Percentiles rank a stretch among this genome's conserved stretches.
phyloP scores from a whole-genome alignment of 1,140 invertebrate genomes.

The Leptestheria dahalacensis region DNA sequence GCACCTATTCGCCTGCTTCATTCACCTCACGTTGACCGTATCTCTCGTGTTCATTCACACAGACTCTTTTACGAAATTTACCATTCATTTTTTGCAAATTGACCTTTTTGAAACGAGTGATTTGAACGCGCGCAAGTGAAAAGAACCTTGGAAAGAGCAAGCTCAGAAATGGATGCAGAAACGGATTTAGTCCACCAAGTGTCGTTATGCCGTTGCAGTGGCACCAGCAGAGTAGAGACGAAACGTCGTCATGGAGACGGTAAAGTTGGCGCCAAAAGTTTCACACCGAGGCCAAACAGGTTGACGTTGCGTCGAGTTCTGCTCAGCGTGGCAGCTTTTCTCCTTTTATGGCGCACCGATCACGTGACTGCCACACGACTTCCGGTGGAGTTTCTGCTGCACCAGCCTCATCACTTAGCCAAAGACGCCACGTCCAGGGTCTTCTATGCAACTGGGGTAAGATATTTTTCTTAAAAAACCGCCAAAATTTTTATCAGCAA shows the following conservation, averaged over 20 bases:
- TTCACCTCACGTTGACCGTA: too few species aligned
- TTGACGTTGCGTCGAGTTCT: not conserved
- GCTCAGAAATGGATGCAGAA: too few species aligned
- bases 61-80: too few species aligned
- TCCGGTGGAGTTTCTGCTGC: conserved; percentile 12
- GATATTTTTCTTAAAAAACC: not conserved
- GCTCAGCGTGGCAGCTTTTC: not conserved
- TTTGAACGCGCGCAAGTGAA: not conserved
- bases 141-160: not conserved
- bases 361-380: conserved; percentile 6
- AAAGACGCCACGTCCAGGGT: conserved; percentile 8
- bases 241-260: too few species aligned
- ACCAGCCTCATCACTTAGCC: conserved; percentile 7
- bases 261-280: too few species aligned
- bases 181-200: too few species aligned
- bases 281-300: not conserved
- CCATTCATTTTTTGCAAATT: not conserved
- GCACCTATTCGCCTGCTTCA: too few species aligned
- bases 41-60: too few species aligned
- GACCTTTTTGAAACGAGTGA: not conserved
- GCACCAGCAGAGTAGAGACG: not conserved
- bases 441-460: conserved; percentile 13
- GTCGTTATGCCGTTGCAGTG: not conserved
- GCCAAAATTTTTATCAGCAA: too few species aligned
- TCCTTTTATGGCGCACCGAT: not conserved